These are phyloP conservation scores for Gymnoscopelus braueri DNA, from an alignment of 2,797 vertebrate species.

Conservation along the genomic window DNA sequence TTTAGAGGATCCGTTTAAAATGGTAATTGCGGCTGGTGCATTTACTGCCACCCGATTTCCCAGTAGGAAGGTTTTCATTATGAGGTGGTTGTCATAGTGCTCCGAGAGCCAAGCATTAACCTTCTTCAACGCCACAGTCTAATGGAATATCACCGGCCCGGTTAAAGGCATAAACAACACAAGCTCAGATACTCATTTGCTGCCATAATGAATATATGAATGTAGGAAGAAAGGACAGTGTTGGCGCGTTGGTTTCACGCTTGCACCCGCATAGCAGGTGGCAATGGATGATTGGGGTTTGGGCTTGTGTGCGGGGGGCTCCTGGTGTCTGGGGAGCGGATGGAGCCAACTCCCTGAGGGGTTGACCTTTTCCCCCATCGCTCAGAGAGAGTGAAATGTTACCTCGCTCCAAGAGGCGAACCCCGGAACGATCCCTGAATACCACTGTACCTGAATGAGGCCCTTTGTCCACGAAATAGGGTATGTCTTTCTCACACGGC, in stretches of 20 bases:
- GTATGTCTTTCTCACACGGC: slow-evolving; percentile 71
- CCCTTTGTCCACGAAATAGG: slow-evolving; percentile 66
- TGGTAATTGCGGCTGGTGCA: not conserved
- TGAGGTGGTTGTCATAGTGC: slow-evolving; percentile 23
- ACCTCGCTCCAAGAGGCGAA: slow-evolving; percentile 47
- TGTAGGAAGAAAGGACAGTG: slow-evolving; percentile 39
- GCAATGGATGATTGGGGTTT: not conserved
- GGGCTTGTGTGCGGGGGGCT: slow-evolving; percentile 20
- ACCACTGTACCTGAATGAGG: slow-evolving; percentile 63
- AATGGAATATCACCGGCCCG: slow-evolving; percentile 57
- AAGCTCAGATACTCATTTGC: slow-evolving; percentile 43
- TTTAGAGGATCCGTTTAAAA: slow-evolving; percentile 1
- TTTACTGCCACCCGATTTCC: not conserved
- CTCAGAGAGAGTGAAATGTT: slow-evolving; percentile 72
- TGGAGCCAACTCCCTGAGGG: slow-evolving; percentile 35
- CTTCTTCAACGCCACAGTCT: slow-evolving; percentile 7
- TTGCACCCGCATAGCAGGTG: not conserved
- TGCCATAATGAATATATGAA: slow-evolving; percentile 62
- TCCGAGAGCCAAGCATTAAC: slow-evolving; percentile 23
- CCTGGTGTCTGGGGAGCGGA: not conserved
- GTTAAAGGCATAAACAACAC: slow-evolving; percentile 44
- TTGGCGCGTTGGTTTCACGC: not conserved
- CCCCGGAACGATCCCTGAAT: slow-evolving; percentile 47
- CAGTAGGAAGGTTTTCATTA: not conserved
- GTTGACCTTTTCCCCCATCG: slow-evolving; percentile 61